Evolutionary conservation across 2,797 vertebrate species (phyloP).

Genomic region (Pristis pectinata): DNA sequence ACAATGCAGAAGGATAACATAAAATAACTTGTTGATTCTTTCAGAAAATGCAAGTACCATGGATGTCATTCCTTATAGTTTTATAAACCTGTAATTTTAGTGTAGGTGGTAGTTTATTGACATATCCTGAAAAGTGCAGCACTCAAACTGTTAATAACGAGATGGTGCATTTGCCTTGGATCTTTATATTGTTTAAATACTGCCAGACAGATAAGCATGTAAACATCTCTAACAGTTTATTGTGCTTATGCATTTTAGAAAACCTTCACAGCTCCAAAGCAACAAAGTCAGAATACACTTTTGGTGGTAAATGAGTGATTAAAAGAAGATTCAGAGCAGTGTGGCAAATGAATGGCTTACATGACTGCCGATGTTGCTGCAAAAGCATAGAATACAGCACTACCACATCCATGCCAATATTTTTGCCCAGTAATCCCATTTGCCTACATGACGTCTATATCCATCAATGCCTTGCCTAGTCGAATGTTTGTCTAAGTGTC

Average conservation of each 20-base stretch:
- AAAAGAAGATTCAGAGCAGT: not conserved
- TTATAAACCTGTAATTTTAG: not conserved
- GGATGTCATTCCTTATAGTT: not conserved
- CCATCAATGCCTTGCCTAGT: too few species aligned
- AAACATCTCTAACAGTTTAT: constrained; percentile 21
- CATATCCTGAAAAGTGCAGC: not conserved
- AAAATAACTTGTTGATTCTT: not conserved
- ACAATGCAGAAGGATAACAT: not conserved
- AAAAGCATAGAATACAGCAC: too few species aligned
- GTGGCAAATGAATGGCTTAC: not conserved
- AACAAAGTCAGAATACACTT: constrained; percentile 26
- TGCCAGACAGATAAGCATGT: not conserved
- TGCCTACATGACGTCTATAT: too few species aligned
- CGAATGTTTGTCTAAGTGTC: too few species aligned
- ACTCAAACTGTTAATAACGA: not conserved
- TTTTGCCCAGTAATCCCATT: too few species aligned
- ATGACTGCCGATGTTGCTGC: not conserved
- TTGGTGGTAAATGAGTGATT: constrained; percentile 24
- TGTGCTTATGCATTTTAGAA: constrained; percentile 21
- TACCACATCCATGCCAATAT: too few species aligned
- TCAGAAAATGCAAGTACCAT: not conserved
- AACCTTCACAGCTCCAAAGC: not conserved
- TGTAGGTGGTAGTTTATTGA: too few species aligned
- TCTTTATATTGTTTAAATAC: not conserved
- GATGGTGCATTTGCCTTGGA: not conserved